Conservation (phyloP, 2,888 invertebrate genomes). For the Perithous albicinctus region DNA sequence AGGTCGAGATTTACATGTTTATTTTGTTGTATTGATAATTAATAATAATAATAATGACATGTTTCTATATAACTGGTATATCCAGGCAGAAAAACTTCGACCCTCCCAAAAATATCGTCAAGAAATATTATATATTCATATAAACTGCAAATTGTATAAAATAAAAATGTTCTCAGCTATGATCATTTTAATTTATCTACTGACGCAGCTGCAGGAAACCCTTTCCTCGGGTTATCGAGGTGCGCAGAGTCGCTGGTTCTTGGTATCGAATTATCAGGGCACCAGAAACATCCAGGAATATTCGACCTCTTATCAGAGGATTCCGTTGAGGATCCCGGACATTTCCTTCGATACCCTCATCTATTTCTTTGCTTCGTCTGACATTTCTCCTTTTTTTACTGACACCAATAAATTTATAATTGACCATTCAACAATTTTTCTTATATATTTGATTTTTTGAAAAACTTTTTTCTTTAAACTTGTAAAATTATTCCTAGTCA, state of each 20-base stretch:
- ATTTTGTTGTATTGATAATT: no score
- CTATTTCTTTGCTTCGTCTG: neutral
- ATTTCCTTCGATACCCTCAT: neutral
- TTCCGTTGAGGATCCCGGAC: conserved; percentile 10
- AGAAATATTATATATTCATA: neutral
- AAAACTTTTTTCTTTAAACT: no score
- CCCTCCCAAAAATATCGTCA: no score
- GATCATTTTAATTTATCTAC: conserved; percentile 8
- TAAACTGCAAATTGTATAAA: no score
- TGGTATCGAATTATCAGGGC: conserved; percentile 77
- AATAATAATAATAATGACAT: no score
- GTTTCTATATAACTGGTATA: no score
- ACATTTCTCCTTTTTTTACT: neutral
- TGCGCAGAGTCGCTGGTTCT: conserved; percentile 81
- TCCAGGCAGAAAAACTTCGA: no score
- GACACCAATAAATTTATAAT: neutral
- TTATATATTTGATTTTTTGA: no score
- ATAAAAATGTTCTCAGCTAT: no score
- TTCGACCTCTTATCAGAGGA: conserved; percentile 16
- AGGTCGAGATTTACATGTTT: no score
- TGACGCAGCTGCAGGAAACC: conserved; percentile 68
- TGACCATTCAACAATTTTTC: no score
- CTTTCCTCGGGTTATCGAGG: conserved; percentile 68
- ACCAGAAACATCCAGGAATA: conserved; percentile 57
- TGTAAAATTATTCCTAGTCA: no score